A percentile compares a stretch with the other conserved stretches of the same genome.
Evolutionary conservation across 2,888 invertebrate genomes (phyloP).

Genomic region (Luffia ferchaultella): DNA sequence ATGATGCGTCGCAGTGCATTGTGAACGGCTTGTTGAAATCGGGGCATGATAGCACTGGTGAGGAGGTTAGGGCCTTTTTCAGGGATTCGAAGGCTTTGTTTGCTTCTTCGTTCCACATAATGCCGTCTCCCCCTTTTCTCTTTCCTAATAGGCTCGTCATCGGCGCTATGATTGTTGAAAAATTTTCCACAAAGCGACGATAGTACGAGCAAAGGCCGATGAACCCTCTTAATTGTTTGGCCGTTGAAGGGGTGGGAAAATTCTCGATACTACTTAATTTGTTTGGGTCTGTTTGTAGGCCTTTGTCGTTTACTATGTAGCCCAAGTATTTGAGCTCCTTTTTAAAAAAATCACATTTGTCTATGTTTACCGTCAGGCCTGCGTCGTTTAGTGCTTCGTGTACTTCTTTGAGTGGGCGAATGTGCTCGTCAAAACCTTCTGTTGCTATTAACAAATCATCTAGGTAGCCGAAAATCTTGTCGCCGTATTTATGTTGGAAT

Average conservation of each 20-base stretch:
- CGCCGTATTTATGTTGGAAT: background rate
- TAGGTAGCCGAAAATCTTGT: background rate
- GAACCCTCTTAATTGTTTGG: constrained; percentile 13
- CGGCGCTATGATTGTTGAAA: background rate
- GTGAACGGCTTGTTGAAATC: background rate
- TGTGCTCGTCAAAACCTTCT: background rate
- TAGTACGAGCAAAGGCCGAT: constrained; percentile 17
- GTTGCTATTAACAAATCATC: background rate
- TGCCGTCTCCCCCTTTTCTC: background rate
- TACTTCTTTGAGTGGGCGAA: background rate
- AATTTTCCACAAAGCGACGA: constrained; percentile 13
- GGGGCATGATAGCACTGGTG: background rate
- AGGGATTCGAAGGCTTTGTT: background rate
- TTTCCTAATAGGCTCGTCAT: background rate
- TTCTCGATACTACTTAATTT: constrained; percentile 16
- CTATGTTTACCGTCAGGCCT: background rate
- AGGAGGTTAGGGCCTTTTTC: background rate
- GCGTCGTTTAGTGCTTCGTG: background rate
- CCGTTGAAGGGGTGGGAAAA: constrained; percentile 13
- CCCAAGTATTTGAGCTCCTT: background rate
- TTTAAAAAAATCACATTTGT: background rate
- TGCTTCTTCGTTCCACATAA: background rate
- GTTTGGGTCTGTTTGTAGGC: constrained; percentile 18
- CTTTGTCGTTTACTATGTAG: constrained; percentile 8
- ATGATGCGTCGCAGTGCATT: background rate